Percentiles rank a stretch among this genome's conserved stretches.
Conservation (phyloP, 2,113 vertebrate genomes). For the Calypte anna region DNA sequence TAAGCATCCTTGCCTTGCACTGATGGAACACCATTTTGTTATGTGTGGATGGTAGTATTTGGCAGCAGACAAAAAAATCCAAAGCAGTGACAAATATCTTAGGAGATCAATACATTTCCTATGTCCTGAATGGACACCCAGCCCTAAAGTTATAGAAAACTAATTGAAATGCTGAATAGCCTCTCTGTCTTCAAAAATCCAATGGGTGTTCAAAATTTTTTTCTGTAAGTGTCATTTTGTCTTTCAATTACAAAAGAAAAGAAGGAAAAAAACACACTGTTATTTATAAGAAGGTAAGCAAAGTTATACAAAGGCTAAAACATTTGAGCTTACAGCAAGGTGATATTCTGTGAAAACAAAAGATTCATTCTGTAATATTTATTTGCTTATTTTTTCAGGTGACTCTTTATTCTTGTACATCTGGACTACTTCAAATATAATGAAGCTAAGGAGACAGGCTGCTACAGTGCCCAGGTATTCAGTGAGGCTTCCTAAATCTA, state of each 20-base stretch:
- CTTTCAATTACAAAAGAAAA: constrained; percentile 2
- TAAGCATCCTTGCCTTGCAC: background rate
- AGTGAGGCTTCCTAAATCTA: background rate
- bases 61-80: constrained; percentile 35
- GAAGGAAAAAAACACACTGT: too few species aligned
- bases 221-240: constrained; percentile 12
- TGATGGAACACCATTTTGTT: constrained; percentile 21
- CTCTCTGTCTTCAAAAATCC: constrained; percentile 52
- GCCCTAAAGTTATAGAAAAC: constrained; percentile 48
- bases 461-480: background rate
- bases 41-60: background rate
- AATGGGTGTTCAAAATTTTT: constrained; percentile 4
- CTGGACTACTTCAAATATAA: background rate
- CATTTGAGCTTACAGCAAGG: background rate
- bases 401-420: background rate
- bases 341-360: background rate
- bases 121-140: constrained; percentile 33
- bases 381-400: constrained; percentile 25
- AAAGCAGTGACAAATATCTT: constrained; percentile 56
- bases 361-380: background rate
- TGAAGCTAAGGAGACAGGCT: background rate
- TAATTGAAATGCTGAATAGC: constrained; percentile 45
- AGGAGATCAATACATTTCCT: constrained; percentile 69
- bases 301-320: constrained; percentile 25
- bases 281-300: background rate